Evolutionary conservation across 2,113 vertebrate species (phyloP).

Genomic region (Phocoena sinus): DNA sequence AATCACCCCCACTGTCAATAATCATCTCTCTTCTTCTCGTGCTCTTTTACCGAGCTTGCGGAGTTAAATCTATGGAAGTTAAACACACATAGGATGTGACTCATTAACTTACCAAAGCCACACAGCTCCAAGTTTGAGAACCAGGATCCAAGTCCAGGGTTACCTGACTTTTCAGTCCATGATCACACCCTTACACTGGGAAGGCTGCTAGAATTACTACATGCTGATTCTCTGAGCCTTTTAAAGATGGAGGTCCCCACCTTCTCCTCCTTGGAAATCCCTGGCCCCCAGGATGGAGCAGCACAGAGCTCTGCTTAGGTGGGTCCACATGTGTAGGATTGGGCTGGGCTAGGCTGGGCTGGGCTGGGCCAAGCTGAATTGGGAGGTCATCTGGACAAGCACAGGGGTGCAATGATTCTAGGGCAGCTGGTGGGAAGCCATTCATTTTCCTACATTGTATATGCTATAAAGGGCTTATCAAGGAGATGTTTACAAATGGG

Average conservation of each 20-base stretch:
- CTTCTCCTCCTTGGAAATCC: neutral
- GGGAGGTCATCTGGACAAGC: neutral
- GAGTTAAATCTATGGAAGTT: neutral
- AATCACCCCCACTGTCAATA: rapidly evolving
- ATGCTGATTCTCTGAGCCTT: neutral
- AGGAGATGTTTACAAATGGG: conserved; percentile 40
- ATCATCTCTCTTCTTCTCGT: neutral
- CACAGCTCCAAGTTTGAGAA: neutral
- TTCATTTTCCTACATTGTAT: conserved; percentile 45
- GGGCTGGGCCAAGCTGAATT: neutral
- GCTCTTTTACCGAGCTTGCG: neutral
- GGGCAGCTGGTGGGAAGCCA: neutral
- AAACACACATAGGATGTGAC: neutral
- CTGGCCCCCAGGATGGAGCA: neutral
- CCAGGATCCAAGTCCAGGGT: neutral
- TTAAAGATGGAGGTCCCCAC: neutral
- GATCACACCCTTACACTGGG: rapidly evolving
- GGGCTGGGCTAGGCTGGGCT: neutral
- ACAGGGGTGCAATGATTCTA: neutral
- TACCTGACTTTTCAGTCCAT: neutral
- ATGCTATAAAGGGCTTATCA: conserved; percentile 47
- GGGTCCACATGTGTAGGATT: neutral
- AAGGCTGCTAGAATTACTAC: too few species aligned
- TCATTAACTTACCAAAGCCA: neutral
- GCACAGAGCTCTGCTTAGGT: neutral